Evolutionary conservation across 2,113 vertebrate genomes (phyloP), one percentile per base, ranked within the genome.

Genomic region (Sula dactylatra): DNA sequence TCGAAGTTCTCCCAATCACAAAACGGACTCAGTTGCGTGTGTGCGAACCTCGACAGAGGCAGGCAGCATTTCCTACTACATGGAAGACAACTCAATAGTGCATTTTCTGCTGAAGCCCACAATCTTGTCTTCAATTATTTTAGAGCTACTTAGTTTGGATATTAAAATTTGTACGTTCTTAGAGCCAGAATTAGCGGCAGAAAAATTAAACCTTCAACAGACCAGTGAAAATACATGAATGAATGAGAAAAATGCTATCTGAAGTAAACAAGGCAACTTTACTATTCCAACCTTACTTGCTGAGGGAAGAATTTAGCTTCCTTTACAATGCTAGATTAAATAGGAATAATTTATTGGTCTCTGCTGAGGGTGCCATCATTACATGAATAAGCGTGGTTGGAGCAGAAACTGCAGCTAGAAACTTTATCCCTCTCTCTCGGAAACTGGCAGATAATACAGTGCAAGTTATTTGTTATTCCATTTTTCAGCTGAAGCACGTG

Each of bases 1-100:
- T 13, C 34, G 26, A 13, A 34, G 13, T 14, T 66, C 65, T 84
- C 34, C 59, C 77, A 21, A 0, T 19, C 42, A 52, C 31, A 72
- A 49, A 61, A 78, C 38, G 32, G 6, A 52, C 25, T 25, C n/a
- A 25, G 3, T 2, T 3, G 3, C 0, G 3, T 4, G 22, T 3
- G 12, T 7, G n/a, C 34, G 47, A 52, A 64, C 56, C 49, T 24
- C 13, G 19, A 54, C 34, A 21, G 31, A 72, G 61, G 16, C 31
- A 32, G 27, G 5, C 6, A 4, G 15, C 13, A 2, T 5, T 13
- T 83, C 67, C 40, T 29, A 2, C 67, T 2, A 36, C 2, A 10
- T 22, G 16, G 58, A 18, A 40, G 27, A 45, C 42, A 81, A 62
- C 47, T 56, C 81, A 62, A n/a, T 1, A 11, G 36, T 4, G 62